A percentile compares a stretch with the other conserved stretches of the same genome.
phyloP scores from a whole-genome alignment of 2,888 invertebrate species.

The Notocelia uddmanniana region DNA sequence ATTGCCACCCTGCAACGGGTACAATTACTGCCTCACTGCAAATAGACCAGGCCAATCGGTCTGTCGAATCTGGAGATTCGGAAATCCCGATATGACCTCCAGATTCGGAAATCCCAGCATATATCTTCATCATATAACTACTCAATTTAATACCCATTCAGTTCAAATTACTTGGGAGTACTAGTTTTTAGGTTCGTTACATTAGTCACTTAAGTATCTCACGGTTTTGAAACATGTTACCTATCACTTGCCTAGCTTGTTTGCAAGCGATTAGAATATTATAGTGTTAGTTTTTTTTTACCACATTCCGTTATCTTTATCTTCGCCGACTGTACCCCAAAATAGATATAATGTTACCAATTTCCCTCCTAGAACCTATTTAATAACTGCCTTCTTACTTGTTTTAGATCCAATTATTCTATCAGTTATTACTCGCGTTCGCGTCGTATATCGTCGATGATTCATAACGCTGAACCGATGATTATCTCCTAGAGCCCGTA shows the following conservation, averaged over 20 bases:
- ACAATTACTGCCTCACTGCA: no score
- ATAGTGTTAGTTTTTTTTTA: background rate
- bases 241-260: background rate
- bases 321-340: background rate
- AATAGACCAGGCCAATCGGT: no score
- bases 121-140: no score
- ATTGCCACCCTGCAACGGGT: no score
- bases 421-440: conserved; percentile 27
- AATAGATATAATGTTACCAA: conserved; percentile 22
- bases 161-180: background rate
- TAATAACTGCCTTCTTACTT: conserved; percentile 15
- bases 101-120: no score
- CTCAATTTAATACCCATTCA: no score
- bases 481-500: conserved; percentile 35
- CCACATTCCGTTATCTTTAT: conserved; percentile 6
- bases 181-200: background rate
- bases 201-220: background rate
- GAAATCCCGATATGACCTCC: no score
- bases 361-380: conserved; percentile 19
- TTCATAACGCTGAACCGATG: conserved; percentile 33
- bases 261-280: background rate
- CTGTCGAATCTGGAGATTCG: no score
- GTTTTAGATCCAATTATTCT: conserved; percentile 38
- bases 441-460: conserved; percentile 26
- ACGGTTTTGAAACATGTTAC: background rate